Conservation (phyloP, 1,140 invertebrate species). For the Drosophila novamexicana region DNA sequence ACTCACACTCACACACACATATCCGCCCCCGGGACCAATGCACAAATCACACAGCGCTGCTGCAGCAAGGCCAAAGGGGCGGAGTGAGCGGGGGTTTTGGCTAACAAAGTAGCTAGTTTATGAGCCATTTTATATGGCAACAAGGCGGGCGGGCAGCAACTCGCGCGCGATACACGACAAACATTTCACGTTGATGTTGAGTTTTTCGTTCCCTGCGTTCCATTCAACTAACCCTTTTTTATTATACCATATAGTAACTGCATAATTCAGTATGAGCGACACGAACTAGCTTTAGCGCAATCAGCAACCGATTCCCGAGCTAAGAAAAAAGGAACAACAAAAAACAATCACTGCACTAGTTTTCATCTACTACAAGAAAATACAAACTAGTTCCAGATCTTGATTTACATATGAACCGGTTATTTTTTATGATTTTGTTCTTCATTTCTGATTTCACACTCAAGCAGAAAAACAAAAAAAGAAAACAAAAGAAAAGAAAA, state of each 20-base stretch:
- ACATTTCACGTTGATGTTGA: slow-evolving; percentile 55
- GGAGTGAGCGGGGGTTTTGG: not conserved
- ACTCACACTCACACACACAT: too few species aligned
- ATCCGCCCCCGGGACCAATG: not conserved
- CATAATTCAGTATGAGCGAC: slow-evolving; percentile 37
- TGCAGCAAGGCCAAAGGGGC: slow-evolving; percentile 10
- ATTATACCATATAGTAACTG: slow-evolving; percentile 14
- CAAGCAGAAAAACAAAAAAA: slow-evolving; percentile 45
- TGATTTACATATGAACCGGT: slow-evolving; percentile 6
- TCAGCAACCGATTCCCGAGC: not conserved
- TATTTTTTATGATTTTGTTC: slow-evolving; percentile 13
- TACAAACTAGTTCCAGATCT: slow-evolving; percentile 29
- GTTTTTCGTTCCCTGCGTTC: slow-evolving; percentile 33
- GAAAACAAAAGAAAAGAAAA: slow-evolving; percentile 35
- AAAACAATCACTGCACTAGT: slow-evolving; percentile 51
- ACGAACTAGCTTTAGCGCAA: slow-evolving; percentile 31
- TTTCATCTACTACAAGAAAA: slow-evolving; percentile 26
- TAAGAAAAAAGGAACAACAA: not conserved
- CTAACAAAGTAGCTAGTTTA: slow-evolving; percentile 61
- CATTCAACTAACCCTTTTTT: slow-evolving; percentile 25
- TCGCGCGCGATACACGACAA: slow-evolving; percentile 53
- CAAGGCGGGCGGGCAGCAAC: not conserved
- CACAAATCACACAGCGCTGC: slow-evolving; percentile 41
- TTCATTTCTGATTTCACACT: slow-evolving; percentile 26
- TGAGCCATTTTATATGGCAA: slow-evolving; percentile 30